These are phyloP conservation scores for Talpa occidentalis DNA, from an alignment of 2,113 vertebrate genomes.

Conservation along the genomic window DNA sequence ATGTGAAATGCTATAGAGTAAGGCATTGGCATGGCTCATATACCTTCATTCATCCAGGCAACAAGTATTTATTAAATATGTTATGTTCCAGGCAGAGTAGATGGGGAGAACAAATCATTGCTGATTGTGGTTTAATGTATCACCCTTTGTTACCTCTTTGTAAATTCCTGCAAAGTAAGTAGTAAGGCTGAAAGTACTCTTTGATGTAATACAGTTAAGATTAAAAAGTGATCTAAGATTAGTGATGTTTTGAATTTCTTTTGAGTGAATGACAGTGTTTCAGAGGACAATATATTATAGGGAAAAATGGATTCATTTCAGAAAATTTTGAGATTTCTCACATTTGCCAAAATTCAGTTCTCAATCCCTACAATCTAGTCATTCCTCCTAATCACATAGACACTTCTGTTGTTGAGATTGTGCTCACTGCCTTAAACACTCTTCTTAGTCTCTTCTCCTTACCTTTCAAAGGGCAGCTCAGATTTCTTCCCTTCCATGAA, in stretches of 20 bases:
- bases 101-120: neutral
- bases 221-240: neutral
- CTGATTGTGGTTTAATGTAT: neutral
- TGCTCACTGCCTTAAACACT: neutral
- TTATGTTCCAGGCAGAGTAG: neutral
- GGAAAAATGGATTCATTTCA: neutral
- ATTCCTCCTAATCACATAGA: neutral
- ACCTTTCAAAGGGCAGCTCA: neutral
- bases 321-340: neutral
- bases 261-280: conserved; percentile 37
- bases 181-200: neutral
- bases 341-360: neutral
- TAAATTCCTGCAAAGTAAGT: neutral
- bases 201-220: neutral
- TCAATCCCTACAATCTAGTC: neutral
- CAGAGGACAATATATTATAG: neutral
- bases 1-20: neutral
- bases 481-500: neutral
- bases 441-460: neutral
- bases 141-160: neutral
- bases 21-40: neutral
- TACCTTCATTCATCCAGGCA: neutral
- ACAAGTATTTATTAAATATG: neutral
- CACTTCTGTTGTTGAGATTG: neutral
- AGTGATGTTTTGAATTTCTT: conserved; percentile 3